Evolutionary conservation across 2,888 invertebrate species (phyloP).

Genomic region (Vesta saturnalis): DNA sequence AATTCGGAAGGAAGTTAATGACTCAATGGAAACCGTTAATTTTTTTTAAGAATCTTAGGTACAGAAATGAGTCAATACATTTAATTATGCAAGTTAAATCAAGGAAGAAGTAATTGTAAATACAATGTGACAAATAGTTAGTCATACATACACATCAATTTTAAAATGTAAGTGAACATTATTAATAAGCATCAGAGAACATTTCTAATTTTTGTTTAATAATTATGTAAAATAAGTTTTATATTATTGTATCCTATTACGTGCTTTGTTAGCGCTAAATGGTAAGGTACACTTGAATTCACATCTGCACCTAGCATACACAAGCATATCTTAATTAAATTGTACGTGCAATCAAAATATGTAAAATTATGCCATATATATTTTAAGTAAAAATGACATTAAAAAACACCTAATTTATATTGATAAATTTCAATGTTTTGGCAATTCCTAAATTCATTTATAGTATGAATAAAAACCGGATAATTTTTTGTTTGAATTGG

Average conservation of each 20-base stretch:
- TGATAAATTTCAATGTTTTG: too few relatives aligned
- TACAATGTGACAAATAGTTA: neutral
- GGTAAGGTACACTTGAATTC: conserved; percentile 33
- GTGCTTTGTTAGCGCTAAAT: conserved; percentile 47
- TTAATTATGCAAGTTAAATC: conserved; percentile 5
- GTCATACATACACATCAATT: neutral
- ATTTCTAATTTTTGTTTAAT: neutral
- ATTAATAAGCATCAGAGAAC: too few relatives aligned
- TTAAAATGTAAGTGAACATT: neutral
- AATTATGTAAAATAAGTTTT: conserved; percentile 29
- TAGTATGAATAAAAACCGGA: neutral
- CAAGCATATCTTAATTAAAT: conserved; percentile 6
- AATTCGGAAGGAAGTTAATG: neutral
- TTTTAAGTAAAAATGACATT: neutral
- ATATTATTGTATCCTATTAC: conserved; percentile 42
- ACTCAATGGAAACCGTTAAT: conserved; percentile 7
- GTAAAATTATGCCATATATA: neutral
- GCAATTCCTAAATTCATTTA: too few relatives aligned
- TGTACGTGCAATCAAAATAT: conserved; percentile 5
- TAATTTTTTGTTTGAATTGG: too few relatives aligned
- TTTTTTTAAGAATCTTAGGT: neutral
- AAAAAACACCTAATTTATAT: too few relatives aligned
- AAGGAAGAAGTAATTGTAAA: neutral
- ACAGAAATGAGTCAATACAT: conserved; percentile 6
- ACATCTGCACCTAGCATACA: neutral